phyloP scores from a whole-genome alignment of 2,888 invertebrate genomes.

The Octonoba sinensis region DNA sequence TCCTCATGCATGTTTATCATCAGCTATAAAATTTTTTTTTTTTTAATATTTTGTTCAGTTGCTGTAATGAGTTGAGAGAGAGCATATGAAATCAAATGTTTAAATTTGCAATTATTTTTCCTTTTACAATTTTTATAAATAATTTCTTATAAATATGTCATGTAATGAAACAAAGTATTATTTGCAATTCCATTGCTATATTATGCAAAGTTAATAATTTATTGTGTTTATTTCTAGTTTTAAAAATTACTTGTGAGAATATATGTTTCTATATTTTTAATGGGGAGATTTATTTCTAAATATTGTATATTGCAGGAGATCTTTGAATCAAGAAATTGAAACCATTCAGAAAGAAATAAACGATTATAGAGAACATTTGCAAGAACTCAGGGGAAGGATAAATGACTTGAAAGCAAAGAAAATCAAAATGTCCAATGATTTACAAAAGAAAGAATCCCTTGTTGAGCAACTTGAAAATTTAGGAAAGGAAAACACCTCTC shows the following conservation, averaged over 20 bases:
- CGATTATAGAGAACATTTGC: conserved; percentile 36
- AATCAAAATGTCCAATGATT: conserved; percentile 50
- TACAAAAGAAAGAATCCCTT: conserved; percentile 68
- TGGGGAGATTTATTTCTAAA: background rate
- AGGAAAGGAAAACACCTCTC: conserved; percentile 67
- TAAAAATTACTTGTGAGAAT: background rate
- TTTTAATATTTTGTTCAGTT: no score
- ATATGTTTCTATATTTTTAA: no score
- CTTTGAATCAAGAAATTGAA: conserved; percentile 34
- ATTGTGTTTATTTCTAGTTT: background rate
- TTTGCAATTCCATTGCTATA: no score
- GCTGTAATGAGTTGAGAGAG: no score
- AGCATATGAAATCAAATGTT: no score
- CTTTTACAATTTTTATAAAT: no score
- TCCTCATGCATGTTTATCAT: no score
- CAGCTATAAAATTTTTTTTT: no score
- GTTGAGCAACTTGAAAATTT: conserved; percentile 74
- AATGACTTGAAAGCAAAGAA: conserved; percentile 49
- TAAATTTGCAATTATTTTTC: no score
- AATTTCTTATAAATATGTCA: no score
- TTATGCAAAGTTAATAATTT: background rate
- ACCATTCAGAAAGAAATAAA: conserved; percentile 39
- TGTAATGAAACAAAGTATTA: no score
- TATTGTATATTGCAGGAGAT: conserved; percentile 8
- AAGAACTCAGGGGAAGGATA: conserved; percentile 37